Base-by-base conservation (phyloP, 2,888 invertebrate species). In the Zeuzera pyrina region DNA sequence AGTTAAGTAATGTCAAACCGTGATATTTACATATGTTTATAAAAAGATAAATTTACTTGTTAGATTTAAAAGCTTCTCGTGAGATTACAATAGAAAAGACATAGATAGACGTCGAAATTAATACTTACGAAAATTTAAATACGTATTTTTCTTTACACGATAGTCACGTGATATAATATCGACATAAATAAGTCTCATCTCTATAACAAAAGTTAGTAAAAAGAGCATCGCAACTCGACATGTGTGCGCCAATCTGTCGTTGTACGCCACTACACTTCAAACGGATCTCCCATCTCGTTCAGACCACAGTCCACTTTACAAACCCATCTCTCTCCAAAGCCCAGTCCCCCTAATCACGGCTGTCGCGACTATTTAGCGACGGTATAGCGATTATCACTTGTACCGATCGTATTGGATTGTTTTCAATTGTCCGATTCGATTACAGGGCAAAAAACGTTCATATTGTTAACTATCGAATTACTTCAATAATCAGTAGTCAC, bases 221-320 rank as follows among this genome's bases (percentile, higher is more conserved):
- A 81, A 81, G 81, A 76, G 66, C 81, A 81, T 74, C 79, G 69
- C 65, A 64, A 64, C 71, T 60, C 72, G 76, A 76, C 81, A 83
- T 83, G 81, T 83, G 81, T 72, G 71, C 73, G 70, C 62, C 81
- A 83, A 83, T 83, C 81, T 81, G 81, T 81, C 81, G 79, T 62
- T 67, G 65, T 65, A 64, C 66, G 63, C 65, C 64, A 67, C 61
- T 67, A 57, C 64, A 61, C 59, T 15, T 57, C 48, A 59, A 58
- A 54, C 60, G 57, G 51, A 45, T 50, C 40, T 15, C 4, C 40
- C 36, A 1, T 69, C 70, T 39, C 62, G 14, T 24, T 66, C 61
- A 26, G 35, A 38, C 57, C 3, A 8, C 8, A 2, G 7, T 14
- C 3, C n/a, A 3, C 2, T 4, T 4, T 5, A 33, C 52, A 47